Base-by-base conservation (phyloP, 2,113 vertebrate species). In the Dicerorhinus sumatrensis region DNA sequence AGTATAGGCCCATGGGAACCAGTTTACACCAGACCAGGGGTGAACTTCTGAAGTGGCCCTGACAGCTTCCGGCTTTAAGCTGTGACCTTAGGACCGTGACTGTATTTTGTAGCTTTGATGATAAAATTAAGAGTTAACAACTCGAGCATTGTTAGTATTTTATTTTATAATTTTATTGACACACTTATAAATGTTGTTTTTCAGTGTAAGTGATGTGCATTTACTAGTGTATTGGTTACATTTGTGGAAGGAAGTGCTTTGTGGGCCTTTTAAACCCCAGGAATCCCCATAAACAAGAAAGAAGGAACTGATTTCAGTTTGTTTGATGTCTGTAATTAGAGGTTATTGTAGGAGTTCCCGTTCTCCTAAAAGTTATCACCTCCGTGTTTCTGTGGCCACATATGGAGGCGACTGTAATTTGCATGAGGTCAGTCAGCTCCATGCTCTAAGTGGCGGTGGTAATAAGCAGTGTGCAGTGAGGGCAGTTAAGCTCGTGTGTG, bases 251-350 rank as follows among this genome's bases (percentile, higher is more conserved):
- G 56, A 89, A 97, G 33, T 69, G 27, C 31, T 82, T 46, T 73
- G 56, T 27, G 82, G 27, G 6, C 39, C 54, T 85, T 88, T 77
- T 56, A 93, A 58, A 2, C 31, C 21, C 39, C 31, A n/a, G 39
- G 63, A 67, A 84, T 93, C 12, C 33, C 89, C 89, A 67, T 81
- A 73, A 96, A 89, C 0, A 25, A 79, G 39, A 91, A 36, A 58
- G 67, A 56, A 85, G 79, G n/a, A 39, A 70, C 56, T 84, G 58
- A 18, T 94, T 95, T 97, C 82, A 29, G 56, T 46, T 69, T 72
- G 46, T 92, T 89, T 97, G 88, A 91, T 72, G 63, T 95, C 56
- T 95, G 18, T 67, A 83, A 94, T 86, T 94, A 73, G 69, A 93
- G 56, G 79, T 92, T 70, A 36, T 39, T 84, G 79, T 23, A 73